Evolutionary conservation across 2,888 invertebrate species (phyloP).

Genomic region (Asteroscopus sphinx): DNA sequence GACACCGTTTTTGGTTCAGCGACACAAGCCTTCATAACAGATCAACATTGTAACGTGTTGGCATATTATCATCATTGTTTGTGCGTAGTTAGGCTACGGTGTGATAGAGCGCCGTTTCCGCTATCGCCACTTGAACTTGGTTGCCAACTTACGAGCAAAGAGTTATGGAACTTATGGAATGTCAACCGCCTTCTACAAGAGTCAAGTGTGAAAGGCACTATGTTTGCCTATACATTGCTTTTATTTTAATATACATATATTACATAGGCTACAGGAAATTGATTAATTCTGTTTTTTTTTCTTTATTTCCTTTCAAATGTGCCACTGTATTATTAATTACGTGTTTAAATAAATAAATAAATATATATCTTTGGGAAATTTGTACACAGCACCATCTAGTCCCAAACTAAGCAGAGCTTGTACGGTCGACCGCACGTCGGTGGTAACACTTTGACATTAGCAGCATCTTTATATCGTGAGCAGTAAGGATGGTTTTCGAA

Average conservation of each 20-base stretch:
- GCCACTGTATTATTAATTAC: background rate
- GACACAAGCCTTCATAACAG: too few species aligned
- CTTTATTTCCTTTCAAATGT: slow-evolving; percentile 20
- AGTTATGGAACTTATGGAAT: slow-evolving; percentile 79
- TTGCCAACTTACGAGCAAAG: slow-evolving; percentile 53
- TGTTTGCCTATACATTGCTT: slow-evolving; percentile 12
- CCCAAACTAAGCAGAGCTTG: too few species aligned
- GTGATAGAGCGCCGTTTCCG: slow-evolving; percentile 16
- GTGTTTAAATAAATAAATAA: too few species aligned
- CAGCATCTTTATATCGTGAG: too few species aligned
- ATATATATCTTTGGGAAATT: too few species aligned
- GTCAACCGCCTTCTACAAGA: slow-evolving; percentile 77
- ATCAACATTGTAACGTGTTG: too few species aligned
- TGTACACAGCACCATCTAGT: too few species aligned
- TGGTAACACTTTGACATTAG: too few species aligned
- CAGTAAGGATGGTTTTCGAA: too few species aligned
- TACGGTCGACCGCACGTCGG: too few species aligned
- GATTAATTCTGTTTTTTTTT: slow-evolving; percentile 11
- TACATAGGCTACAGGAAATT: slow-evolving; percentile 42
- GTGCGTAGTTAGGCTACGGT: slow-evolving; percentile 18
- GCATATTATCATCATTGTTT: background rate
- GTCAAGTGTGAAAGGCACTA: slow-evolving; percentile 72
- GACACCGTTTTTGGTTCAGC: too few species aligned
- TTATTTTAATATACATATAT: slow-evolving; percentile 16
- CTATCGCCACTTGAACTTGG: slow-evolving; percentile 65